A percentile compares a stretch with the other conserved stretches of the same genome.
phyloP scores from a whole-genome alignment of 2,888 invertebrate genomes.

The Xestia ashworthii region DNA sequence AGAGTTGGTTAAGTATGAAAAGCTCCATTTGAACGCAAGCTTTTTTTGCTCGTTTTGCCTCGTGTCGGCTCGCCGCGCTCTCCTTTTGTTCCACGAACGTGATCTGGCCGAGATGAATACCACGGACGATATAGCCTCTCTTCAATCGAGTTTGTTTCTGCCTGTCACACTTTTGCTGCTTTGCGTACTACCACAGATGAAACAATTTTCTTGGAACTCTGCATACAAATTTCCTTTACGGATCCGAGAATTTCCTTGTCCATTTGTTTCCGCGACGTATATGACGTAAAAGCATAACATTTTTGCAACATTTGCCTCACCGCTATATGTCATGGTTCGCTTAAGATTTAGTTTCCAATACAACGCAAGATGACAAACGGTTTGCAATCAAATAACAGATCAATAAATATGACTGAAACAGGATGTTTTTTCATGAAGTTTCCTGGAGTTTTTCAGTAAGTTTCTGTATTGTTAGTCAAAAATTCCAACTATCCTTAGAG shows the following conservation, averaged over 20 bases:
- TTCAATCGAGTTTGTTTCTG: slow-evolving; percentile 84
- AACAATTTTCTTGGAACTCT: slow-evolving; percentile 76
- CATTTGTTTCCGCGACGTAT: slow-evolving; percentile 81
- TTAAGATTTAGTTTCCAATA: slow-evolving; percentile 82
- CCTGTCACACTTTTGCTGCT: slow-evolving; percentile 80
- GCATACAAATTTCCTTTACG: slow-evolving; percentile 66
- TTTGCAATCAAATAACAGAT: slow-evolving; percentile 74
- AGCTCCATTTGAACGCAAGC: slow-evolving; percentile 84
- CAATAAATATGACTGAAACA: slow-evolving; percentile 73
- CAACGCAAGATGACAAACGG: slow-evolving; percentile 80
- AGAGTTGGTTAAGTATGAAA: slow-evolving; percentile 87
- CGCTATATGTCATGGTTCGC: slow-evolving; percentile 79
- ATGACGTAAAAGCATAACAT: slow-evolving; percentile 82
- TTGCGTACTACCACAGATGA: slow-evolving; percentile 78
- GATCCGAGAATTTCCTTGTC: slow-evolving; percentile 74
- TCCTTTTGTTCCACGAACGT: slow-evolving; percentile 89
- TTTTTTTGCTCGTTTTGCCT: slow-evolving; percentile 83
- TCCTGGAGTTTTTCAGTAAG: slow-evolving; percentile 21
- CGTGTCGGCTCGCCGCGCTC: slow-evolving; percentile 81
- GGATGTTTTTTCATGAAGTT: slow-evolving; percentile 56
- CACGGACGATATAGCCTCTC: slow-evolving; percentile 84
- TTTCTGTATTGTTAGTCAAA: slow-evolving; percentile 52
- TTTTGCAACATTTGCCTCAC: slow-evolving; percentile 79
- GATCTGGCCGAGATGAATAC: slow-evolving; percentile 88
- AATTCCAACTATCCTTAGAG: slow-evolving; percentile 66